phyloP scores from a whole-genome alignment of 2,797 vertebrate genomes.

The Mergus octosetaceus region DNA sequence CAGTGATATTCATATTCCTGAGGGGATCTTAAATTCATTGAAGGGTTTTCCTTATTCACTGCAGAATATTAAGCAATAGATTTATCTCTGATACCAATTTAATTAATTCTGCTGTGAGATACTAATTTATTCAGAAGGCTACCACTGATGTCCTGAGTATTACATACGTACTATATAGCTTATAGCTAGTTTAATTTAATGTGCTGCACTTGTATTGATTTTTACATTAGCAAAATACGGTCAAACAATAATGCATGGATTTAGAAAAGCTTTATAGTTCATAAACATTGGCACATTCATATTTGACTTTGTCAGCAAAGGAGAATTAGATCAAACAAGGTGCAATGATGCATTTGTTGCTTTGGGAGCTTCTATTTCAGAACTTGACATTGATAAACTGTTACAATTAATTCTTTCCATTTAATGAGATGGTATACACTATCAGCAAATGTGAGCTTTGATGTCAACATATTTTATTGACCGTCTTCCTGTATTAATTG shows the following conservation, averaged over 20 bases:
- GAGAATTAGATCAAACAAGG: conserved; percentile 41
- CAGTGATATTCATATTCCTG: conserved; percentile 38
- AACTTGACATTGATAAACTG: conserved; percentile 45
- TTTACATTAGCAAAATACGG: not conserved
- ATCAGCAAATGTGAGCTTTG: conserved; percentile 22
- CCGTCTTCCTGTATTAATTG: conserved; percentile 41
- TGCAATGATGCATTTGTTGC: conserved; percentile 16
- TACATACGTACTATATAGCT: not conserved
- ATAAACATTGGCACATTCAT: not conserved
- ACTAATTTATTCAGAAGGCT: conserved; percentile 60
- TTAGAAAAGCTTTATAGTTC: conserved; percentile 25
- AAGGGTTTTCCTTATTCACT: conserved; percentile 21
- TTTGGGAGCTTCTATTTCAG: conserved; percentile 24
- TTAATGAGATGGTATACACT: conserved; percentile 30
- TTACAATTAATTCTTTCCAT: conserved; percentile 46
- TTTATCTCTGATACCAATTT: conserved; percentile 54
- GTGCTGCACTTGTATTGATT: conserved; percentile 25
- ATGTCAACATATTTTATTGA: conserved; percentile 40
- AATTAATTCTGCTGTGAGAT: conserved; percentile 59
- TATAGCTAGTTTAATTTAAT: not conserved
- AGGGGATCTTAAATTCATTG: conserved; percentile 36
- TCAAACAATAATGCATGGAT: conserved; percentile 46
- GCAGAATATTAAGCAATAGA: conserved; percentile 51
- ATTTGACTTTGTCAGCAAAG: conserved; percentile 36
- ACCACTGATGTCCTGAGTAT: not conserved